Conservation (phyloP, 2,113 vertebrate genomes). For the Neodontobutis hainanensis region DNA sequence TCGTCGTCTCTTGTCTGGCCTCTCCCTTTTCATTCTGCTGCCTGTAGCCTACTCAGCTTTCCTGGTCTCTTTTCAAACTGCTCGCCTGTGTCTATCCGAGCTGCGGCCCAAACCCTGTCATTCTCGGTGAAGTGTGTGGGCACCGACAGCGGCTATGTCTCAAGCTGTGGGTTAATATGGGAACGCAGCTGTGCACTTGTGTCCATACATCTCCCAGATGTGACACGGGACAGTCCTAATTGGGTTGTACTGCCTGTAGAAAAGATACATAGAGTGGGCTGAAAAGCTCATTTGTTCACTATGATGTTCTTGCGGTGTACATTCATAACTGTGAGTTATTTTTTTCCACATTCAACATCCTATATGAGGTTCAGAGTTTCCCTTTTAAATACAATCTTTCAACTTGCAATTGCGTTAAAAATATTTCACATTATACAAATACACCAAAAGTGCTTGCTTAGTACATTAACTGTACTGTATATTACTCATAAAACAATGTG, state of each 20-base stretch:
- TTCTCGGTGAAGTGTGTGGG: constrained; percentile 29
- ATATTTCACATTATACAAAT: not conserved
- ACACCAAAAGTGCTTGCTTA: too few species aligned
- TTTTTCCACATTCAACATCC: not conserved
- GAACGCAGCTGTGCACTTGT: constrained; percentile 36
- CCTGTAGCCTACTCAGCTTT: not conserved
- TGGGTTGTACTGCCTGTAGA: not conserved
- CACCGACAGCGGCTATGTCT: constrained; percentile 6
- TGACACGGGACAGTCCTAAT: constrained; percentile 21
- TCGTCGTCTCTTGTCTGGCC: constrained; percentile 29
- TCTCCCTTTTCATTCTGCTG: constrained; percentile 13
- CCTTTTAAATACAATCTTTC: not conserved
- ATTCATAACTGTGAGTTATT: not conserved
- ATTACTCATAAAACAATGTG: not conserved
- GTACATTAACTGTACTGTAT: not conserved
- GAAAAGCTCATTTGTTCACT: not conserved
- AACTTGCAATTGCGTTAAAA: not conserved
- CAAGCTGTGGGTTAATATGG: constrained; percentile 30
- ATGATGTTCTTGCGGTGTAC: not conserved
- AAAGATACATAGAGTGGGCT: not conserved
- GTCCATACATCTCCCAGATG: constrained; percentile 29
- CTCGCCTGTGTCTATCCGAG: constrained; percentile 13
- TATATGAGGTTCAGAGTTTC: not conserved
- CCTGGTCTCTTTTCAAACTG: not conserved
- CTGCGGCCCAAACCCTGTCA: constrained; percentile 19